Evolutionary conservation across 1,140 invertebrate genomes (phyloP).

Genomic region (Papilio helenus): DNA sequence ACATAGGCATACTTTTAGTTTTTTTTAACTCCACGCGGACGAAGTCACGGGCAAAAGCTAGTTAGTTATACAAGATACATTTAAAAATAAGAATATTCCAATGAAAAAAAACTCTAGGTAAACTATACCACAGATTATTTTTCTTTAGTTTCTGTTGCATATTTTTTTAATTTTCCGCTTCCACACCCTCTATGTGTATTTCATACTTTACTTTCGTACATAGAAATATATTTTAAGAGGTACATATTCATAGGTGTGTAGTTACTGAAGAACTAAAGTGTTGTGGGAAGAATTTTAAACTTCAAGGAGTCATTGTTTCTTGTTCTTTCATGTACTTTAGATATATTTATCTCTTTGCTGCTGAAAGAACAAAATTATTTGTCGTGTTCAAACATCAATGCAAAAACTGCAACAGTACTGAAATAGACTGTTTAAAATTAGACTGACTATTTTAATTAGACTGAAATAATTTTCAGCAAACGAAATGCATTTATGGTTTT

Average conservation of each 20-base stretch:
- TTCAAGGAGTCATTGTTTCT: background rate
- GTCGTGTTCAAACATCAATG: background rate
- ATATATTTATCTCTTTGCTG: no score
- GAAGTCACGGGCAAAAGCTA: no score
- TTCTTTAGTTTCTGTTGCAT: background rate
- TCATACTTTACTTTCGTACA: background rate
- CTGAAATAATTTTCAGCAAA: background rate
- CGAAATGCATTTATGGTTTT: background rate
- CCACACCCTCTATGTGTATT: background rate
- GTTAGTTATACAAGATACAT: no score
- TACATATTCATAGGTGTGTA: background rate
- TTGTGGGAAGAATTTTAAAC: background rate
- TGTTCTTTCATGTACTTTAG: background rate
- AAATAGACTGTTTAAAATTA: background rate
- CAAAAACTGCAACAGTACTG: background rate
- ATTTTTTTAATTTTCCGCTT: constrained; percentile 8
- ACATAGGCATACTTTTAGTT: no score
- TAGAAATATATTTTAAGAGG: background rate
- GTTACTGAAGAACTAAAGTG: background rate
- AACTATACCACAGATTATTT: background rate
- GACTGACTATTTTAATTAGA: no score
- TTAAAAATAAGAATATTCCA: background rate
- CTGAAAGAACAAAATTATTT: no score
- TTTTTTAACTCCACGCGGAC: no score
- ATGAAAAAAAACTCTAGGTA: background rate